phyloP scores from a whole-genome alignment of 1,140 invertebrate genomes.

The Drosophila parabipectinata region DNA sequence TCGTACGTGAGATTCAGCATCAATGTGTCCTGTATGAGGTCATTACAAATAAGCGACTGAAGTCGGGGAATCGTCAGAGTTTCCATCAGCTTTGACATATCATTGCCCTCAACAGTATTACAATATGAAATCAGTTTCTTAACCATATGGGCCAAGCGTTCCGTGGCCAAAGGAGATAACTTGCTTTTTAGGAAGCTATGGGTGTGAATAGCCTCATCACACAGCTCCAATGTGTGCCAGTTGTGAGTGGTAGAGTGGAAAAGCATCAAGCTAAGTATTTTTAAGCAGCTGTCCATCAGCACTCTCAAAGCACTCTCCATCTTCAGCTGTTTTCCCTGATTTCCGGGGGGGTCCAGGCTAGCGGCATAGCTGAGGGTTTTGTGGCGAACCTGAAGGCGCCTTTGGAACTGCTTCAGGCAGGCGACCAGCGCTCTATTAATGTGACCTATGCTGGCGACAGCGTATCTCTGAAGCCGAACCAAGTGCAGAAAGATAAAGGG shows the following conservation, averaged over 20 bases:
- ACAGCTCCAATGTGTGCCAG: conserved; percentile 54
- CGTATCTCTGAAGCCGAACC: conserved; percentile 47
- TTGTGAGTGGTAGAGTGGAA: conserved; percentile 3
- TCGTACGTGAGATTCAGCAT: conserved; percentile 8
- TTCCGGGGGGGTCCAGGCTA: not conserved
- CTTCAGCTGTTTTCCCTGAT: conserved; percentile 25
- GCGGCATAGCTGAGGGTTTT: conserved; percentile 9
- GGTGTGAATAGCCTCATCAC: conserved; percentile 15
- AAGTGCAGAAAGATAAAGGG: conserved; percentile 64
- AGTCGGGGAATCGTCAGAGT: conserved; percentile 44
- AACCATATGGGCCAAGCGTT: conserved; percentile 4
- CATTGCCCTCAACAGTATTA: not conserved
- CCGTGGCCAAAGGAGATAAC: not conserved
- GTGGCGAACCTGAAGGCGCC: conserved; percentile 26
- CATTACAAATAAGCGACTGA: conserved; percentile 47
- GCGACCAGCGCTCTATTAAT: conserved; percentile 28
- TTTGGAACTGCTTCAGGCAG: conserved; percentile 36
- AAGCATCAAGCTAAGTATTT: conserved; percentile 10
- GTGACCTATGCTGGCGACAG: conserved; percentile 11
- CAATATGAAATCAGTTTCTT: conserved; percentile 18
- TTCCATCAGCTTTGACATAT: conserved; percentile 5
- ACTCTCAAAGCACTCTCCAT: conserved; percentile 29
- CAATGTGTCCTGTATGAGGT: conserved; percentile 32
- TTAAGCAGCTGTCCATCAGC: conserved; percentile 28
- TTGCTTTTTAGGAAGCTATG: not conserved